These are phyloP conservation scores for Taxidea taxus DNA, from an alignment of 2,113 vertebrate genomes.

Conservation along the genomic window DNA sequence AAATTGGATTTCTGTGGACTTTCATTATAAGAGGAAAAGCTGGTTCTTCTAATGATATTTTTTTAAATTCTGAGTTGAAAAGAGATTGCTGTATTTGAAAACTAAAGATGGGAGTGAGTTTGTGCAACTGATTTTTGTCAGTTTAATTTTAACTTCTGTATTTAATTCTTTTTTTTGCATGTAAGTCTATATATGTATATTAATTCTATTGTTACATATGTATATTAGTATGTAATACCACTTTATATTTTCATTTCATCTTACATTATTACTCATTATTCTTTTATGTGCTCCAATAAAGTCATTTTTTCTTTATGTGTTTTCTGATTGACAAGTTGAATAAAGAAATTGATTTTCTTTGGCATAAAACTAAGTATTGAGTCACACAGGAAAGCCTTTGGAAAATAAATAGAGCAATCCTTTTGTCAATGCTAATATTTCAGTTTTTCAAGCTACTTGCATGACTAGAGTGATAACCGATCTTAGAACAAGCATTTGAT, in stretches of 20 bases:
- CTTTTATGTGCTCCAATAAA: constrained; percentile 39
- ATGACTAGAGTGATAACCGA: constrained; percentile 55
- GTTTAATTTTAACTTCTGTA: constrained; percentile 2
- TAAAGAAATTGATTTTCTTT: constrained; percentile 69
- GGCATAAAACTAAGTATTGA: constrained; percentile 56
- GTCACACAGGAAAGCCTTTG: constrained; percentile 52
- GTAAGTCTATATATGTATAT: background rate
- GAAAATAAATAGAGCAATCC: constrained; percentile 64
- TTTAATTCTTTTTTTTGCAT: background rate
- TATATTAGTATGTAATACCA: background rate
- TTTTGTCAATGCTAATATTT: constrained; percentile 55
- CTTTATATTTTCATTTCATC: constrained; percentile 1
- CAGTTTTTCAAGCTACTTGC: constrained; percentile 51
- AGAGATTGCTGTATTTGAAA: constrained; percentile 10
- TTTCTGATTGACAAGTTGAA: constrained; percentile 66
- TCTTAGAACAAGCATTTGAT: constrained; percentile 67
- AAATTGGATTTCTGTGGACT: background rate
- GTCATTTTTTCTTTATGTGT: constrained; percentile 43
- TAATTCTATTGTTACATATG: background rate
- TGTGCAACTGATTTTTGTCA: background rate
- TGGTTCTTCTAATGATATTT: background rate
- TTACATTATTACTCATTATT: background rate
- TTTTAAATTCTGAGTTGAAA: constrained; percentile 1
- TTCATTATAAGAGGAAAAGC: constrained; percentile 15
- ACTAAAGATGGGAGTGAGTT: background rate